phyloP scores from a whole-genome alignment of 2,113 vertebrate genomes.

The Eurystomus gularis region DNA sequence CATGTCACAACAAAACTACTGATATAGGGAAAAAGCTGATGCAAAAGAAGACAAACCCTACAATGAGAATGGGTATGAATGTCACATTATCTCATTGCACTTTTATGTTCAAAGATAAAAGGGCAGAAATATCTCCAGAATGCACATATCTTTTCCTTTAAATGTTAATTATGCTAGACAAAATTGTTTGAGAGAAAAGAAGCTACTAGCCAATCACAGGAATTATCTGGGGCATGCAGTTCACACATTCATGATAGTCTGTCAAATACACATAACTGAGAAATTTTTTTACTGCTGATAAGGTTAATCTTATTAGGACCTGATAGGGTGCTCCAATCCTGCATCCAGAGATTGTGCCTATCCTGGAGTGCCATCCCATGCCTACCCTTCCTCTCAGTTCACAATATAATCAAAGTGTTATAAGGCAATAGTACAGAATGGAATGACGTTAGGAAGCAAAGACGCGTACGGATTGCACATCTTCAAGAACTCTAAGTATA shows the following conservation, averaged over 20 bases:
- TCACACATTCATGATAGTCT: background rate
- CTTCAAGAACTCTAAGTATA: background rate
- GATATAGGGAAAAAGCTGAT: background rate
- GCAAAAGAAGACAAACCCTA: background rate
- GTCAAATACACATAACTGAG: background rate
- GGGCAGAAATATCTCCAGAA: background rate
- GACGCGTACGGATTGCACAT: background rate
- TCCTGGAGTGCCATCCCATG: background rate
- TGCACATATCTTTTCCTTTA: background rate
- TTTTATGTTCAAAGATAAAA: background rate
- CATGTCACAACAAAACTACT: background rate
- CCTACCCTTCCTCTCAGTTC: background rate
- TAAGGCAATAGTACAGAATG: rapidly evolving
- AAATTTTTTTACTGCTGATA: background rate
- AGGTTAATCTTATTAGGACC: background rate
- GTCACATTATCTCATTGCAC: background rate
- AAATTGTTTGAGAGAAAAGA: background rate
- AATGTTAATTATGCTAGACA: background rate
- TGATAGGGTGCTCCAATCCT: background rate
- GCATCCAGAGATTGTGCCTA: background rate
- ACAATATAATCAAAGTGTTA: background rate
- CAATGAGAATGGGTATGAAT: background rate
- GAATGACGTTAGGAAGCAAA: background rate
- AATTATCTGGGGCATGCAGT: background rate
- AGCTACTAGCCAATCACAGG: background rate